Conservation (phyloP, 2,888 invertebrate species). For the Tipula unca region DNA sequence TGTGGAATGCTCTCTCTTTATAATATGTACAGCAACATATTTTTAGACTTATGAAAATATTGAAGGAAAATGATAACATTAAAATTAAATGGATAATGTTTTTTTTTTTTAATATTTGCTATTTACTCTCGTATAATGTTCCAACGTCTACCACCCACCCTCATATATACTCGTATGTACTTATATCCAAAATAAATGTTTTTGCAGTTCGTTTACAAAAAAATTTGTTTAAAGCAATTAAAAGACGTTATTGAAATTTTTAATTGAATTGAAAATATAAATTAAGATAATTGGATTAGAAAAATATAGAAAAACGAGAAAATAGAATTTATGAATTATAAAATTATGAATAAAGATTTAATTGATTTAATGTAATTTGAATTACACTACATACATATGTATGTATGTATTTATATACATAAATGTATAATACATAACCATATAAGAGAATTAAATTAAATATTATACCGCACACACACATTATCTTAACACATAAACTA, state of each 20-base stretch:
- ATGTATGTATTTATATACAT: no score
- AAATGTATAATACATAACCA: no score
- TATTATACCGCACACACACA: no score
- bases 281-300: neutral
- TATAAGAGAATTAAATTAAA: no score
- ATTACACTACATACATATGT: no score
- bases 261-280: slow-evolving; percentile 14
- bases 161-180: neutral
- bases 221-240: neutral
- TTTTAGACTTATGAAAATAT: neutral
- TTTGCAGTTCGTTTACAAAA: neutral
- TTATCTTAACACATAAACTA: no score
- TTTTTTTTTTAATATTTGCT: neutral
- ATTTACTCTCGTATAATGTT: neutral
- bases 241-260: slow-evolving; percentile 8
- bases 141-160: neutral
- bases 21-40: neutral
- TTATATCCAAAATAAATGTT: neutral
- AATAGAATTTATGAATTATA: neutral
- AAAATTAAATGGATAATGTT: neutral
- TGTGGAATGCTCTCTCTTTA: neutral
- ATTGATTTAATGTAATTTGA: neutral
- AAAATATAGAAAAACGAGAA: neutral
- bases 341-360: neutral
- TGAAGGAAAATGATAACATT: slow-evolving; percentile 2